Base-by-base conservation (phyloP, 2,113 vertebrate genomes). In the Pogonocichla stellata region DNA sequence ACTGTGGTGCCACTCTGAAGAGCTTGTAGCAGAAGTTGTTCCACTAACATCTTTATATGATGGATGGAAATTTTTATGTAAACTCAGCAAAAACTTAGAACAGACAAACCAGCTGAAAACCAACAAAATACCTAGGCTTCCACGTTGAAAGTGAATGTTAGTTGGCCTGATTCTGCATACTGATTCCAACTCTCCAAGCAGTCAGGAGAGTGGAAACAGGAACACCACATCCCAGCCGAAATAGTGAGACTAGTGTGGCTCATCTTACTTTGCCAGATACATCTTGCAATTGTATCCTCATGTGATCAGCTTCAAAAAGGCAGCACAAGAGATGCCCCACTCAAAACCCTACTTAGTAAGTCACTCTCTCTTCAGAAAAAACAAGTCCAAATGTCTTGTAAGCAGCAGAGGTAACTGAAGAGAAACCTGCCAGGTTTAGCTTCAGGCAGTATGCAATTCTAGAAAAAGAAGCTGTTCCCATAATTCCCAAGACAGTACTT, bases 391-490 rank as follows among this genome's bases (percentile, higher is more conserved):
- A 80, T 54, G 4, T 80, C 56, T 7, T 80, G 47, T 47, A 90
- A 71, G 67, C 56, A 93, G 80, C 75, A 86, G 75, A 88, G 64
- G 34, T 86, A 91, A 75, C 36, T 53, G 45, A 72, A 75, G 24
- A 92, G 40, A 80, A 88, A 66, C 26, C 38, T 72, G 71, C 34
- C 83, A 74, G 75, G 75, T 93, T 90, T 70, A 70, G 28, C 56
- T 88, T 58, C 67, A 93, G 54, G 56, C 64, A 80, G 5, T 80
- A 57, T 26, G 33, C 34, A 73, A 38, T 77, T 92, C 64, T 83
- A 82, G 90, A 79, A 94, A 78, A 90, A 88, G 45, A 40, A 90
- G 50, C 64, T 88, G 38, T 92, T 86, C 67, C 75, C 51, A 16
- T 73, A 54, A 83, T 54, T 92, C 72, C 65, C 69, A 66, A 83